Conservation (phyloP, 2,797 vertebrate species). For the Neomorphus geoffroyi region DNA sequence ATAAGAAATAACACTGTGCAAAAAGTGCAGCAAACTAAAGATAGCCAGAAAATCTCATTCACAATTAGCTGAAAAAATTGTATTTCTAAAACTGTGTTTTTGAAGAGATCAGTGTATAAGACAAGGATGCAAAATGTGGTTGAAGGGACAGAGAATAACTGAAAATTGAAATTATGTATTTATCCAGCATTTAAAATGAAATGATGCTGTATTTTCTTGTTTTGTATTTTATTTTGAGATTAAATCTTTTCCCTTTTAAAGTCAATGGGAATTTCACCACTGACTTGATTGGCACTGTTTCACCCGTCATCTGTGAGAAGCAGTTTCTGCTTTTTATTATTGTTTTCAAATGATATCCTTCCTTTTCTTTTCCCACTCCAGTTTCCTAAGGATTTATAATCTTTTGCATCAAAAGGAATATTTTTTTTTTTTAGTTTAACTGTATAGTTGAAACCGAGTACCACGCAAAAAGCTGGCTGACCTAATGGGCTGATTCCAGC, state of each 20-base stretch:
- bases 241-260: background rate
- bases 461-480: background rate
- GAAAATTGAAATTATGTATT: background rate
- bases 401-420: slow-evolving; percentile 17
- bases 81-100: background rate
- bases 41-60: background rate
- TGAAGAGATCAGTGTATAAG: background rate
- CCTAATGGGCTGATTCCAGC: slow-evolving; percentile 50
- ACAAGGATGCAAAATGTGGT: background rate
- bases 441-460: slow-evolving; percentile 16
- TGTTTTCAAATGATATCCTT: background rate
- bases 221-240: background rate
- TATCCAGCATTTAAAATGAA: background rate
- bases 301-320: background rate
- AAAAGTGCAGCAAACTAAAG: background rate
- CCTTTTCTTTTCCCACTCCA: background rate
- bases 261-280: background rate
- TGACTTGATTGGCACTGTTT: background rate
- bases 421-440: background rate
- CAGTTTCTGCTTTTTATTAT: slow-evolving; percentile 26
- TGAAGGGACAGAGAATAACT: background rate
- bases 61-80: background rate
- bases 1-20: background rate
- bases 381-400: slow-evolving; percentile 25
- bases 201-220: background rate